phyloP scores from a whole-genome alignment of 2,888 invertebrate species.

The Toxonevra muliebris region DNA sequence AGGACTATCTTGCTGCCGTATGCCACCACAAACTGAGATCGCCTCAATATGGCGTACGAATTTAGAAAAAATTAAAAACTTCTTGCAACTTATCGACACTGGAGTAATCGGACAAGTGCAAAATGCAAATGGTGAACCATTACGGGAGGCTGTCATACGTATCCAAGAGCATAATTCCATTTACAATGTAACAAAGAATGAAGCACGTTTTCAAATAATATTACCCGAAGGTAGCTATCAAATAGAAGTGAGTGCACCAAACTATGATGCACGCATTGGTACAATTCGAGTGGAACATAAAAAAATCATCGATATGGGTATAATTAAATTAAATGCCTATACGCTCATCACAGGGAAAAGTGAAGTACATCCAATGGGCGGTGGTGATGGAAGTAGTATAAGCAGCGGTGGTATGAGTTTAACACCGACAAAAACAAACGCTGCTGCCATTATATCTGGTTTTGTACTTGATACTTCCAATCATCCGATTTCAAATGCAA shows the following conservation, averaged over 20 bases:
- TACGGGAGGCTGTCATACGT: slow-evolving; percentile 77
- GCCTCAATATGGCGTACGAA: slow-evolving; percentile 78
- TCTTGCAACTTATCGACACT: slow-evolving; percentile 71
- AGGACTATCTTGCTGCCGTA: slow-evolving; percentile 84
- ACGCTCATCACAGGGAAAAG: slow-evolving; percentile 48
- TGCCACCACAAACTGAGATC: slow-evolving; percentile 75
- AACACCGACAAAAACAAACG: slow-evolving; percentile 16
- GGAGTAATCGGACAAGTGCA: slow-evolving; percentile 78
- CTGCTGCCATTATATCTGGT: slow-evolving; percentile 61
- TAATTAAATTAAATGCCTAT: slow-evolving; percentile 45
- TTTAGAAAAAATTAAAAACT: slow-evolving; percentile 71
- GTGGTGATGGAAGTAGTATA: slow-evolving; percentile 17
- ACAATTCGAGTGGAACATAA: slow-evolving; percentile 56
- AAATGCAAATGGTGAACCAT: slow-evolving; percentile 71
- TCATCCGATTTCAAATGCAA: slow-evolving; percentile 68
- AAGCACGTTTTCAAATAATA: slow-evolving; percentile 77
- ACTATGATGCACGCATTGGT: slow-evolving; percentile 68
- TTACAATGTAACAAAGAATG: slow-evolving; percentile 73
- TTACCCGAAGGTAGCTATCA: slow-evolving; percentile 75
- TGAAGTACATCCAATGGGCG: slow-evolving; percentile 44
- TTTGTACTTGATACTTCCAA: slow-evolving; percentile 71
- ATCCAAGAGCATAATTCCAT: slow-evolving; percentile 68
- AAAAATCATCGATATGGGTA: slow-evolving; percentile 49
- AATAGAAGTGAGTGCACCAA: slow-evolving; percentile 71
- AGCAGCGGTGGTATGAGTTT: slow-evolving; percentile 8